A percentile compares a stretch with the other conserved stretches of the same genome.
Evolutionary conservation across 1,140 invertebrate genomes (phyloP).

Genomic region (Aphaenogaster rudis): DNA sequence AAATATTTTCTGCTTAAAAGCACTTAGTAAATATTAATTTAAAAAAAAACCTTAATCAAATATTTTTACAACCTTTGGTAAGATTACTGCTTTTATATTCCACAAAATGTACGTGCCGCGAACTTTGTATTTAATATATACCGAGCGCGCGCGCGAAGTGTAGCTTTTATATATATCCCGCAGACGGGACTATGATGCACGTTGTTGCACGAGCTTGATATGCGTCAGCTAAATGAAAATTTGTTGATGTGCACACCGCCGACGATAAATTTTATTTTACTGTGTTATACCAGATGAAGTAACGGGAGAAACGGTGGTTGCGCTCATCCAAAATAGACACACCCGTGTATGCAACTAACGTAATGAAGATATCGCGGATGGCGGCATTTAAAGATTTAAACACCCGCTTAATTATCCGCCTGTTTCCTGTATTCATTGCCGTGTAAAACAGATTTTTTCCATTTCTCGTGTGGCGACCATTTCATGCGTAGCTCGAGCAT

Average conservation of each 20-base stretch:
- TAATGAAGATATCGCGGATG: constrained; percentile 11
- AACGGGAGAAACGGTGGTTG: constrained; percentile 17
- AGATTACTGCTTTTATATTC: constrained; percentile 14
- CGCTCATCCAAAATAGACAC: constrained; percentile 47
- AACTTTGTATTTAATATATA: constrained; percentile 66
- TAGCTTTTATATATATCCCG: constrained; percentile 62
- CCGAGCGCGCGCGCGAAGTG: background rate
- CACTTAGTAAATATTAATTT: background rate
- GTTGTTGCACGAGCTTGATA: constrained; percentile 66
- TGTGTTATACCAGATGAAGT: constrained; percentile 5
- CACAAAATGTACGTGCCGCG: constrained; percentile 22
- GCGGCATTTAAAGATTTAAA: constrained; percentile 49
- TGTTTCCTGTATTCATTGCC: constrained; percentile 1
- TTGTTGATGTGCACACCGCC: constrained; percentile 54
- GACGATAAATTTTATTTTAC: constrained; percentile 65
- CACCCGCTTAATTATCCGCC: constrained; percentile 32
- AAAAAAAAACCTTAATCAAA: constrained; percentile 10
- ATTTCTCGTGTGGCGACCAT: background rate
- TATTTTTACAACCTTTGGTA: background rate
- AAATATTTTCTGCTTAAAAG: background rate
- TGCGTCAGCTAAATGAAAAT: constrained; percentile 70
- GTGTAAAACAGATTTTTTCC: background rate
- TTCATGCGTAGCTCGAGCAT: background rate
- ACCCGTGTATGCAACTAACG: constrained; percentile 20
- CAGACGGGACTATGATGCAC: constrained; percentile 33